Conservation (phyloP, 2,113 vertebrate genomes). For the Halichoerus grypus region DNA sequence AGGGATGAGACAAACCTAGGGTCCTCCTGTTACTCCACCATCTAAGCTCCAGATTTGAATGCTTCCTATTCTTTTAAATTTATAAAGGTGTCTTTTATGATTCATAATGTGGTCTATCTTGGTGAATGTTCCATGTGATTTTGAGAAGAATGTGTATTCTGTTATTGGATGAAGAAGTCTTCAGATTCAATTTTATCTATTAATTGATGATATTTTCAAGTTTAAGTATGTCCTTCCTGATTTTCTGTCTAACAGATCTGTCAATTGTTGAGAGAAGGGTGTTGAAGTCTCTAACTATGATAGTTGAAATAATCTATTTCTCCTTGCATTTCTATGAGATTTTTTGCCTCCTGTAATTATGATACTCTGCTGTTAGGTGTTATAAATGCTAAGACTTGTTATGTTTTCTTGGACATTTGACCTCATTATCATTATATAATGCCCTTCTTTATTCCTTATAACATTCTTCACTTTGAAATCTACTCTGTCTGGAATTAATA, state of each 20-base stretch:
- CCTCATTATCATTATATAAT: background rate
- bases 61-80: background rate
- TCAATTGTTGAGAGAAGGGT: background rate
- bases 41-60: background rate
- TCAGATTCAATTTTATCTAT: background rate
- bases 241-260: background rate
- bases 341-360: background rate
- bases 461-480: background rate
- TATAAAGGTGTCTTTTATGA: background rate
- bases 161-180: background rate
- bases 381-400: background rate
- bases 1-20: background rate
- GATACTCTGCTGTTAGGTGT: background rate
- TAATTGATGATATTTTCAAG: background rate
- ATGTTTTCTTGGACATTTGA: background rate
- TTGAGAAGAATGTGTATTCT: background rate
- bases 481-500: background rate
- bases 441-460: background rate
- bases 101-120: background rate
- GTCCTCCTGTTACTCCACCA: background rate
- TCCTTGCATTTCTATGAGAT: background rate
- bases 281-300: background rate
- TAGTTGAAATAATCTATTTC: background rate
- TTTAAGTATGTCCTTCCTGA: background rate
- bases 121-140: background rate